phyloP scores from a whole-genome alignment of 2,888 invertebrate species.

The Furcula furcula region DNA sequence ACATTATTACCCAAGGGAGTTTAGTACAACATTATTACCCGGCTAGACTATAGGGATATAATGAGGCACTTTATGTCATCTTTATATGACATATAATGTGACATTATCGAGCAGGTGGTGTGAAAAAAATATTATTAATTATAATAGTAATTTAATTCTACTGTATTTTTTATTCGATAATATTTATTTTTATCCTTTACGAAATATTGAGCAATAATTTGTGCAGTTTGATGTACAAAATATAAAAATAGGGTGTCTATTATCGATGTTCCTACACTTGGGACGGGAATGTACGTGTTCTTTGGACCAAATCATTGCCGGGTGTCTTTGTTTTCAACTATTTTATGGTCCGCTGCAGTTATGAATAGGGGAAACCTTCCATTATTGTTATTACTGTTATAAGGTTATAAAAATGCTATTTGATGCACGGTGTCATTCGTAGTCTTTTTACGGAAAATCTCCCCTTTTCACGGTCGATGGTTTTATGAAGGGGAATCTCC shows the following conservation, averaged over 20 bases:
- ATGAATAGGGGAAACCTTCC: slow-evolving; percentile 21
- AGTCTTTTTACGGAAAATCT: slow-evolving; percentile 23
- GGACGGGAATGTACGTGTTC: slow-evolving; percentile 24
- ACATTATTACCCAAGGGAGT: too few species aligned
- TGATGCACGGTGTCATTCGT: slow-evolving; percentile 23
- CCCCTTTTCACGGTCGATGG: slow-evolving; percentile 28
- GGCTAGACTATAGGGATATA: too few species aligned
- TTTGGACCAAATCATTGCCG: slow-evolving; percentile 39
- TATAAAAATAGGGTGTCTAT: slow-evolving; percentile 24
- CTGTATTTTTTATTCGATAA: too few species aligned
- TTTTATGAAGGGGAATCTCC: background rate
- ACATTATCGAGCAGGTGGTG: too few species aligned
- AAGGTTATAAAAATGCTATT: slow-evolving; percentile 33
- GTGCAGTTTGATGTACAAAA: too few species aligned
- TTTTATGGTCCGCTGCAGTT: slow-evolving; percentile 29
- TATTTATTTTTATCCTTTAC: too few species aligned
- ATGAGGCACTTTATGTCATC: too few species aligned
- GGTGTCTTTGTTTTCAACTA: slow-evolving; percentile 29
- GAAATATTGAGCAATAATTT: too few species aligned
- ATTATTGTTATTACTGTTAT: slow-evolving; percentile 25
- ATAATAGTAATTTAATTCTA: too few species aligned
- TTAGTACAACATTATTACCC: too few species aligned
- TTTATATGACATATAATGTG: too few species aligned
- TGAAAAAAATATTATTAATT: too few species aligned
- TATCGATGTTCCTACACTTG: slow-evolving; percentile 29